These are phyloP conservation scores for Zaprionus kolodkinae DNA, from an alignment of 1,140 invertebrate species.

Conservation along the genomic window DNA sequence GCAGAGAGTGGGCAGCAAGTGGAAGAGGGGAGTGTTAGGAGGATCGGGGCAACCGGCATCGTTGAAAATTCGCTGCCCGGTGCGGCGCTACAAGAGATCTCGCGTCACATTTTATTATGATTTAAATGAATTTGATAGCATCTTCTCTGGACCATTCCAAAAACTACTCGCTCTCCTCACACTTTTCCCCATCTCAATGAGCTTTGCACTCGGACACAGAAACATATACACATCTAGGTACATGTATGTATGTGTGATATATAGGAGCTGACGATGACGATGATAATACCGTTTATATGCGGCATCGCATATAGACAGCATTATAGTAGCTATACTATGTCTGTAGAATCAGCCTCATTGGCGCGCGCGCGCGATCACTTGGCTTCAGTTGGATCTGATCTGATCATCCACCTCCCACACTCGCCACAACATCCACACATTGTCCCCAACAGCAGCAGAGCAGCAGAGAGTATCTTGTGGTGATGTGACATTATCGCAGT, in stretches of 20 bases:
- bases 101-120: slow-evolving; percentile 72
- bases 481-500: slow-evolving; percentile 45
- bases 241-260: slow-evolving; percentile 22
- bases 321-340: slow-evolving; percentile 72
- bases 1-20: not conserved
- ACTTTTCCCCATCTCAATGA: slow-evolving; percentile 31
- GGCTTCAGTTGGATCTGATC: slow-evolving; percentile 55
- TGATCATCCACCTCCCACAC: slow-evolving; percentile 38
- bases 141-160: slow-evolving; percentile 42
- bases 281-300: slow-evolving; percentile 25
- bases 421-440: slow-evolving; percentile 4
- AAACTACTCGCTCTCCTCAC: slow-evolving; percentile 21
- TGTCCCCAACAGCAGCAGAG: not conserved
- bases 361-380: slow-evolving; percentile 52
- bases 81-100: slow-evolving; percentile 50
- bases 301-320: slow-evolving; percentile 33
- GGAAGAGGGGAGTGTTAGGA: not conserved
- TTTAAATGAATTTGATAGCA: slow-evolving; percentile 77
- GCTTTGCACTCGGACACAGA: slow-evolving; percentile 3
- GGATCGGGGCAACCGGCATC: not conserved
- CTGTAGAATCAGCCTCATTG: slow-evolving; percentile 63
- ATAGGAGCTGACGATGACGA: slow-evolving; percentile 22
- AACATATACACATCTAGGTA: not conserved
- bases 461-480: slow-evolving; percentile 31
- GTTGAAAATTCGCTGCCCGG: not conserved